Conservation (phyloP, 1,140 invertebrate species). For the Lepidurus packardi region DNA sequence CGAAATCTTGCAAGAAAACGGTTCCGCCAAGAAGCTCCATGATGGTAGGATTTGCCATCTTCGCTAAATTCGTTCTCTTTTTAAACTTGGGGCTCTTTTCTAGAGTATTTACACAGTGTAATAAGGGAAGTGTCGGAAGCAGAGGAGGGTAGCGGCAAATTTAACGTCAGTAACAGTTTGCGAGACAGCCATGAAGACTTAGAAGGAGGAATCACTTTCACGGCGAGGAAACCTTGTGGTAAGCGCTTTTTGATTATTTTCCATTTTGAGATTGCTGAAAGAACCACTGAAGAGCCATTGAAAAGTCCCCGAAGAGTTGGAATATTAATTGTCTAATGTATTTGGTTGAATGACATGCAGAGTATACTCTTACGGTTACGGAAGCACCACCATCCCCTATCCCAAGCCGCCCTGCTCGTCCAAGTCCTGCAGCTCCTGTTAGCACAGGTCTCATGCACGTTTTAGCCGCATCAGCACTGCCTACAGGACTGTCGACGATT, state of each 20-base stretch:
- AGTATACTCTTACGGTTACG: not conserved
- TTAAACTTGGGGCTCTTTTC: constrained; percentile 34
- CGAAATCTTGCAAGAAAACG: constrained; percentile 33
- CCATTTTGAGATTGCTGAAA: not conserved
- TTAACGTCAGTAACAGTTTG: constrained; percentile 30
- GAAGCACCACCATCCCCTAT: not conserved
- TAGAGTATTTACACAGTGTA: constrained; percentile 75
- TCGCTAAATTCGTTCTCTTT: not conserved
- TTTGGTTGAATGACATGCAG: not conserved
- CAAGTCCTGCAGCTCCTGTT: not conserved
- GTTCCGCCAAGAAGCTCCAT: constrained; percentile 35
- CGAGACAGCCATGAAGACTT: constrained; percentile 55
- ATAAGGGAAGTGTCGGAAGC: constrained; percentile 55
- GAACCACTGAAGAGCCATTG: not conserved
- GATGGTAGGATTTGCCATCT: constrained; percentile 33
- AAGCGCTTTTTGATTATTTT: constrained; percentile 47
- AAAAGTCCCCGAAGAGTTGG: not conserved
- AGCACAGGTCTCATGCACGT: constrained; percentile 5
- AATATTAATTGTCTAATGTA: constrained; percentile 8
- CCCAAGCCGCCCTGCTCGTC: constrained; percentile 22
- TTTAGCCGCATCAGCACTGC: constrained; percentile 3
- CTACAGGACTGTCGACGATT: not conserved
- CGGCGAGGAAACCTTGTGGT: constrained; percentile 68
- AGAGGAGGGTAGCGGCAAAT: constrained; percentile 23
- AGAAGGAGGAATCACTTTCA: constrained; percentile 80